phyloP scores from a whole-genome alignment of 2,888 invertebrate species.

The Cerceris rybyensis region DNA sequence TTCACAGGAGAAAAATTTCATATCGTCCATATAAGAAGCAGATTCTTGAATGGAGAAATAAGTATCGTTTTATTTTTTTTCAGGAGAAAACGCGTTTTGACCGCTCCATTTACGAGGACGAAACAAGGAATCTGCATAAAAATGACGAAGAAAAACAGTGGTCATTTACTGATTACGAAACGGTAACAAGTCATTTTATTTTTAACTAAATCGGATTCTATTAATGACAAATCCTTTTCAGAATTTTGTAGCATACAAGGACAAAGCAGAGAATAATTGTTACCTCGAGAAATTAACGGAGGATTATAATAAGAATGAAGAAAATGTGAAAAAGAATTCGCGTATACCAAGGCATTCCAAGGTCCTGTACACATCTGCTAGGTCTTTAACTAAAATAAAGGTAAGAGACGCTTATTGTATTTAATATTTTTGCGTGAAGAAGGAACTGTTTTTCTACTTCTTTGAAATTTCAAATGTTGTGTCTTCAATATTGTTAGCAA shows the following conservation, averaged over 20 bases:
- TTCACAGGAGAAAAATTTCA: neutral
- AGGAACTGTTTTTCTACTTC: no score
- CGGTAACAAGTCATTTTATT: slow-evolving; percentile 66
- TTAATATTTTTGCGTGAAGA: no score
- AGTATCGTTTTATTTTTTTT: neutral
- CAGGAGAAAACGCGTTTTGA: slow-evolving; percentile 75
- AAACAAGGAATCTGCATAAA: slow-evolving; percentile 9
- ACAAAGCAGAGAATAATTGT: slow-evolving; percentile 79
- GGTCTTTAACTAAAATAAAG: slow-evolving; percentile 80
- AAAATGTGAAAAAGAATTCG: slow-evolving; percentile 30
- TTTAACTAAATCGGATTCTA: neutral
- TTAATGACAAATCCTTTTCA: slow-evolving; percentile 62
- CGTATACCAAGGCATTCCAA: slow-evolving; percentile 41
- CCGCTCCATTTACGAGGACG: slow-evolving; percentile 61
- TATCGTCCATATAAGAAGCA: neutral
- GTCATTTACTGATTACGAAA: slow-evolving; percentile 72
- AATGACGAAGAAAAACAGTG: slow-evolving; percentile 50
- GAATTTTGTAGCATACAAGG: slow-evolving; percentile 82
- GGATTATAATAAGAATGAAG: slow-evolving; percentile 23
- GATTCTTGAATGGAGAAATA: neutral
- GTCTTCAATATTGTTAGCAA: no score
- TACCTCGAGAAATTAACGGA: slow-evolving; percentile 80
- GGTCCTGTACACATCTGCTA: slow-evolving; percentile 75
- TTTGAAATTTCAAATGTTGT: no score
- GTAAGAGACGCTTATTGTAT: slow-evolving; percentile 66